Conservation (phyloP, 2,113 vertebrate species). For the Mesoclemmys tuberculata region DNA sequence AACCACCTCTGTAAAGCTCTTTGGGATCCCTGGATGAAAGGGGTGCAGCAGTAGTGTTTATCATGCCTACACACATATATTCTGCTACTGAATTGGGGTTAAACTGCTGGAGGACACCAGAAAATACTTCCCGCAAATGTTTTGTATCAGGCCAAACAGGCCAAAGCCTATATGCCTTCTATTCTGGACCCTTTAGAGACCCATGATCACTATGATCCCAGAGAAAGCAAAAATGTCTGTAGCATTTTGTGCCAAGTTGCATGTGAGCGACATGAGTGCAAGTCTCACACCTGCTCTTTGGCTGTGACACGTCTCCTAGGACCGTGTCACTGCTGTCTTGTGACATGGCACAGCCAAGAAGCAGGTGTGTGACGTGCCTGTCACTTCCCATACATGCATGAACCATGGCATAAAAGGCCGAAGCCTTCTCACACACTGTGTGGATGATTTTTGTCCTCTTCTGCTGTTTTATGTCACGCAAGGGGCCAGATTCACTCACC, state of each 20-base stretch:
- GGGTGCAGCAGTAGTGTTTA: background rate
- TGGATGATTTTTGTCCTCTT: background rate
- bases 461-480: background rate
- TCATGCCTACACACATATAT: background rate
- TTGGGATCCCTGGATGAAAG: background rate
- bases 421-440: background rate
- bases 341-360: background rate
- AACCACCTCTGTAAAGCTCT: background rate
- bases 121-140: background rate
- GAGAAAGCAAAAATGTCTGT: background rate
- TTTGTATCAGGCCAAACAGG: background rate
- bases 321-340: background rate
- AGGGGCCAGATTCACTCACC: background rate
- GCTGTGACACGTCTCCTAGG: background rate
- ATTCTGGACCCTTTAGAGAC: background rate
- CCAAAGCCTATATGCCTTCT: background rate
- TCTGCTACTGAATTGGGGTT: background rate
- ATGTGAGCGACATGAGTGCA: background rate
- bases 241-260: background rate
- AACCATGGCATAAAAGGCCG: background rate
- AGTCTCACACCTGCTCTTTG: background rate
- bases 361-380: background rate
- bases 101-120: background rate
- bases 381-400: background rate
- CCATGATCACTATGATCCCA: background rate